phyloP scores from a whole-genome alignment of 2,888 invertebrate species.

The Pogonocherus hispidulus region DNA sequence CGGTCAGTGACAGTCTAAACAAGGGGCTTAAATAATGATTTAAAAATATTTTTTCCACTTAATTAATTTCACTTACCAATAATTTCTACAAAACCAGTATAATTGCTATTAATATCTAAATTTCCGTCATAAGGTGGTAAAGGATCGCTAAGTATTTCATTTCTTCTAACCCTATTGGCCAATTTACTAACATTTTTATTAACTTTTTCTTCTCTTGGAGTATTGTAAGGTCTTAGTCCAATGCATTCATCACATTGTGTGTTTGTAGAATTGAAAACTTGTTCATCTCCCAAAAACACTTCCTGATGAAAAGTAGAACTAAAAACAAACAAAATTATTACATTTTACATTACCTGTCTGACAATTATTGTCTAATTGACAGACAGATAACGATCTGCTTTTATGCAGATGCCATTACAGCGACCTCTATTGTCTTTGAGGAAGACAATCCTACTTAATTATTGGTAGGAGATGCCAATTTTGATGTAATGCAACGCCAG shows the following conservation, averaged over 20 bases:
- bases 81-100: constrained; percentile 88
- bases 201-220: constrained; percentile 58
- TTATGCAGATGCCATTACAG: no score
- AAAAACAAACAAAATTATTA: no score
- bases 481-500: no score
- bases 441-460: no score
- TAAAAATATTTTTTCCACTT: neutral
- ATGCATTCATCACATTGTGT: constrained; percentile 70
- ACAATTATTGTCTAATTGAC: no score
- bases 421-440: no score
- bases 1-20: no score
- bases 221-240: constrained; percentile 69
- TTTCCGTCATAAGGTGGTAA: constrained; percentile 78
- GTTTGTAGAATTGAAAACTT: constrained; percentile 62
- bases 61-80: constrained; percentile 68
- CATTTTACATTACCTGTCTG: no score
- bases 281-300: constrained; percentile 82
- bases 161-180: constrained; percentile 60
- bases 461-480: no score
- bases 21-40: no score
- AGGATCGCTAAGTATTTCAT: constrained; percentile 61
- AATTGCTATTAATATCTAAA: constrained; percentile 83
- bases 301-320: constrained; percentile 77
- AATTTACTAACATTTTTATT: constrained; percentile 51
- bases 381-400: no score